Conservation (phyloP, 1,140 invertebrate species). For the Portunus trituberculatus region DNA sequence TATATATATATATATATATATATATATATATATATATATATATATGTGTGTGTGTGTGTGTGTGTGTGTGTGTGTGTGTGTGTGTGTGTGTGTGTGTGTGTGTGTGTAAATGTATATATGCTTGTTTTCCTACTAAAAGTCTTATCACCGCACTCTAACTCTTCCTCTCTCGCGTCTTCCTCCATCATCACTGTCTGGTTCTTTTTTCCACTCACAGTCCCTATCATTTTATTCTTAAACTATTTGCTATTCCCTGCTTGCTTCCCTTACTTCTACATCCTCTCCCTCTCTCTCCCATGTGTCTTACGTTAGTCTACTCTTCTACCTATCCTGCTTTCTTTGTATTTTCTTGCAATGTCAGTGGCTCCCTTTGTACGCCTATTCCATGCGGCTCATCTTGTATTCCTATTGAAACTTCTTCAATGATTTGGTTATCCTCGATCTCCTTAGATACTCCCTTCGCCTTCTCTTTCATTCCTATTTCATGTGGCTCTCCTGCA, state of each 20-base stretch:
- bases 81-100: background rate
- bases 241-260: background rate
- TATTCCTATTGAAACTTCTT: background rate
- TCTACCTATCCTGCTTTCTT: background rate
- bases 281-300: background rate
- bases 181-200: background rate
- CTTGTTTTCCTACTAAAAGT: background rate
- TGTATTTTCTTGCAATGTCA: background rate
- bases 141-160: background rate
- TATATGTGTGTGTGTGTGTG: background rate
- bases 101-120: too few species aligned
- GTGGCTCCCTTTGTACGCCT: background rate
- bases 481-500: background rate
- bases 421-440: background rate
- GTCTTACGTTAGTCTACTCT: background rate
- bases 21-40: slow-evolving; percentile 37
- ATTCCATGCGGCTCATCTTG: background rate
- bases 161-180: background rate
- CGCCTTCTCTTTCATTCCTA: background rate
- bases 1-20: slow-evolving; percentile 51
- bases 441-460: background rate
- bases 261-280: background rate
- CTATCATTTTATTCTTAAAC: too few species aligned
- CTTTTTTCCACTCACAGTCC: background rate
- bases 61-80: background rate